These are phyloP conservation scores for Aleiodes sp. DNA, from an alignment of 1,140 invertebrate genomes.

Conservation along the genomic window DNA sequence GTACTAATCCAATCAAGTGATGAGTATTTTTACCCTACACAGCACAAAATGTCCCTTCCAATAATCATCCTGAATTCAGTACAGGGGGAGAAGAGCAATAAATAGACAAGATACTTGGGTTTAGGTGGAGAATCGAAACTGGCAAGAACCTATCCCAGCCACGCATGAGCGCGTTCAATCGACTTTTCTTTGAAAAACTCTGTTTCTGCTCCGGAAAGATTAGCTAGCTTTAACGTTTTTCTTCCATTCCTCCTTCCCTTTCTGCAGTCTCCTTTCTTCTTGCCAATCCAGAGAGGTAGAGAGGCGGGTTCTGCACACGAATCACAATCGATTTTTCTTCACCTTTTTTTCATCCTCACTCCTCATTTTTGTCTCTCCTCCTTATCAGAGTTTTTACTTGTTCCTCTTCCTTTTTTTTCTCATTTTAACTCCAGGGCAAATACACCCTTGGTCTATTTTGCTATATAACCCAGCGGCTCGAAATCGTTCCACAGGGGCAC, in stretches of 20 bases:
- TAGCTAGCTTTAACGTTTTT: slow-evolving; percentile 17
- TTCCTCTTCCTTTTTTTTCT: slow-evolving; percentile 2
- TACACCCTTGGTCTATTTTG: neutral
- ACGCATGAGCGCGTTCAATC: slow-evolving; percentile 59
- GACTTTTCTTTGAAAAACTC: slow-evolving; percentile 35
- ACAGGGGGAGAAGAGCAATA: slow-evolving; percentile 45
- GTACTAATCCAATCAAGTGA: slow-evolving; percentile 37
- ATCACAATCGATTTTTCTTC: neutral
- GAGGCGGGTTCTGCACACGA: too few relatives aligned
- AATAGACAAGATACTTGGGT: slow-evolving; percentile 58
- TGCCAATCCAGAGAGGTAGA: neutral
- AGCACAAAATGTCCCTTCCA: slow-evolving; percentile 43
- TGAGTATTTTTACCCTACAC: neutral
- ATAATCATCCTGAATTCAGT: slow-evolving; percentile 51
- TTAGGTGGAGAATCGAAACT: slow-evolving; percentile 10
- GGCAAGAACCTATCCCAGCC: slow-evolving; percentile 8
- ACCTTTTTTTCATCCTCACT: neutral
- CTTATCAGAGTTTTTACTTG: slow-evolving; percentile 6
- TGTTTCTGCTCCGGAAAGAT: slow-evolving; percentile 48
- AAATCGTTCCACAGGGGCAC: slow-evolving; percentile 26
- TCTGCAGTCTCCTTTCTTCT: slow-evolving; percentile 23
- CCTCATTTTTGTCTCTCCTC: neutral
- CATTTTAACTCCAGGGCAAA: neutral
- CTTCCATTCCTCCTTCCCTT: neutral
- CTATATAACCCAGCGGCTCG: slow-evolving; percentile 11